phyloP scores from a whole-genome alignment of 2,113 vertebrate species.

The Emydura subglobosa region DNA sequence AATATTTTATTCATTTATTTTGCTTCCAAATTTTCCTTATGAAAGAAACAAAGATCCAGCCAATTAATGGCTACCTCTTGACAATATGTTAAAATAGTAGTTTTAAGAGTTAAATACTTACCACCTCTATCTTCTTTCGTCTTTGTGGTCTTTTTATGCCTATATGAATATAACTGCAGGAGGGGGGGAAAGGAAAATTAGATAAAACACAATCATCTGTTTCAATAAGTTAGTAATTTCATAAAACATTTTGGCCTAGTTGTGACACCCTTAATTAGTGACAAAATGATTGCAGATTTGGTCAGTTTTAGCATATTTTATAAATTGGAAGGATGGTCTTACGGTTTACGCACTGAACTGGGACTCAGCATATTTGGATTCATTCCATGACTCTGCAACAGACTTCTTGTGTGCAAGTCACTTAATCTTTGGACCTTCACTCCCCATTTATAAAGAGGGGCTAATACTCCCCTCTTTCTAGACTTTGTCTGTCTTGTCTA shows the following conservation, averaged over 20 bases:
- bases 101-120: constrained; percentile 67
- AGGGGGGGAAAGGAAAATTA: constrained; percentile 15
- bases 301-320: not conserved
- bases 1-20: not conserved
- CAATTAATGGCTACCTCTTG: constrained; percentile 4
- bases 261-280: not conserved
- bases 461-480: not conserved
- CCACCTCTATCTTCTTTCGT: constrained; percentile 75
- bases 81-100: not conserved
- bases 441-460: not conserved
- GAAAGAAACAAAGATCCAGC: constrained; percentile 29
- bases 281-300: not conserved
- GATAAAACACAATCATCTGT: constrained; percentile 11
- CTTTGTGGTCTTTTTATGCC: constrained; percentile 77
- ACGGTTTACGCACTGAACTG: not conserved
- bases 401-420: not conserved
- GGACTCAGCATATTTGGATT: not conserved
- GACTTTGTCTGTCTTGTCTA: not conserved
- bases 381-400: not conserved
- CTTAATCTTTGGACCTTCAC: not conserved
- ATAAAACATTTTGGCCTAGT: not conserved
- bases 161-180: constrained; percentile 79
- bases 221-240: not conserved
- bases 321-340: not conserved
- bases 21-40: constrained; percentile 12